Conservation (phyloP, 2,113 vertebrate species). For the Nothobranchius furzeri region DNA sequence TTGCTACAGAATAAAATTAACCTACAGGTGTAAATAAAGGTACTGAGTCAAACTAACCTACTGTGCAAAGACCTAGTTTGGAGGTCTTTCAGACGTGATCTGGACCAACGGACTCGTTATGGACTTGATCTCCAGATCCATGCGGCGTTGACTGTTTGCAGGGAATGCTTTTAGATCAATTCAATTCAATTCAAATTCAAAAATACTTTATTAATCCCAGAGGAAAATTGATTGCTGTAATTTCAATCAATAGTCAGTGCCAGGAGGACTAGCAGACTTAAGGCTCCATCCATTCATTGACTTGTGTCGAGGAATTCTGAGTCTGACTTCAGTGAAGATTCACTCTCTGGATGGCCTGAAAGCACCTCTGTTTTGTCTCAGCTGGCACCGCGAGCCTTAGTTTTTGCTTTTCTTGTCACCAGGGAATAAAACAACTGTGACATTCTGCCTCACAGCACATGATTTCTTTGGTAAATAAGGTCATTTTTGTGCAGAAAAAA, state of each 20-base stretch:
- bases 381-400: conserved; percentile 24
- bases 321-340: conserved; percentile 17
- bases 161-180: no score
- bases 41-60: neutral
- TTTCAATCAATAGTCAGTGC: no score
- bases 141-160: no score
- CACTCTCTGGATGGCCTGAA: conserved; percentile 5
- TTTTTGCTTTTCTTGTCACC: conserved; percentile 4
- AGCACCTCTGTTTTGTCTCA: conserved; percentile 16
- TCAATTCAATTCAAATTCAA: no score
- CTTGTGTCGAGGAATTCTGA: conserved; percentile 39
- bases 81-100: no score
- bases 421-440: conserved; percentile 16
- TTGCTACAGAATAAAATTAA: no score
- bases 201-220: no score
- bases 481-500: neutral
- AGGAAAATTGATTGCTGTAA: no score
- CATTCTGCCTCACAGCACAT: conserved; percentile 1
- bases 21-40: neutral
- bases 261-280: conserved; percentile 23
- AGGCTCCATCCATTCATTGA: conserved; percentile 23
- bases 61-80: no score
- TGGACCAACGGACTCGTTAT: no score
- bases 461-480: conserved; percentile 17
- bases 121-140: no score